Base-by-base conservation (phyloP, 2,113 vertebrate genomes). In the Colinus virginianus region DNA sequence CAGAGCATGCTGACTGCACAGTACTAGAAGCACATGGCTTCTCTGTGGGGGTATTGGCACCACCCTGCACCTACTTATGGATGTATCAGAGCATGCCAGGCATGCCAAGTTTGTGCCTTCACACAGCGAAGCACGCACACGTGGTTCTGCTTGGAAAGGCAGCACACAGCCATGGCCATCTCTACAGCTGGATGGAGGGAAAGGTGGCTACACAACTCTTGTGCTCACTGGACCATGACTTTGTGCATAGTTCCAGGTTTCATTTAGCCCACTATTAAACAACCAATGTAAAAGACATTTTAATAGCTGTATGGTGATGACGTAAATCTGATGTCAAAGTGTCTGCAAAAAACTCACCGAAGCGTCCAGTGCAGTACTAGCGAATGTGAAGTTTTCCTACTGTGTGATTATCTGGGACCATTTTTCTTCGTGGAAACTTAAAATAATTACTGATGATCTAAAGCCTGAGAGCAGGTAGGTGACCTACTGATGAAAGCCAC, bases 401-500 rank as follows among this genome's bases (percentile, higher is more conserved):
- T 48, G 49, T 1, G 0, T 64, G 38, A 78, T 67, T 78, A 46
- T 68, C 84, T 91, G 61, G 19, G n/a, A 34, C 13, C 68, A 71
- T 91, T 81, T 95, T 82, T 61, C 36, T 74, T 75, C 66, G 34
- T 0, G 0, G 87, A 81, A 93, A 76, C 25, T 64, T 80, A 19
- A 86, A 94, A 93, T 95, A 90, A 88, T 83, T 92, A 76, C 82
- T 93, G 94, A 46, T 72, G 74, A 71, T 84, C 93, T 93, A 70
- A 87, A 93, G 48, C 23, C 55, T 51, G 71, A 75, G 80, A 84
- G 82, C 76, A 68, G n/a, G 45, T 32, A 81, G 79, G 66, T 94
- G 87, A 93, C 68, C 78, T 92, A 15, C 3, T 36, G 76, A 77
- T 94, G 71, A 95, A 94, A 93, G 76, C 36, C 69, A 53, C 51